These are phyloP conservation scores for Apodemia zela DNA, from an alignment of 2,888 invertebrate genomes.

Conservation along the genomic window DNA sequence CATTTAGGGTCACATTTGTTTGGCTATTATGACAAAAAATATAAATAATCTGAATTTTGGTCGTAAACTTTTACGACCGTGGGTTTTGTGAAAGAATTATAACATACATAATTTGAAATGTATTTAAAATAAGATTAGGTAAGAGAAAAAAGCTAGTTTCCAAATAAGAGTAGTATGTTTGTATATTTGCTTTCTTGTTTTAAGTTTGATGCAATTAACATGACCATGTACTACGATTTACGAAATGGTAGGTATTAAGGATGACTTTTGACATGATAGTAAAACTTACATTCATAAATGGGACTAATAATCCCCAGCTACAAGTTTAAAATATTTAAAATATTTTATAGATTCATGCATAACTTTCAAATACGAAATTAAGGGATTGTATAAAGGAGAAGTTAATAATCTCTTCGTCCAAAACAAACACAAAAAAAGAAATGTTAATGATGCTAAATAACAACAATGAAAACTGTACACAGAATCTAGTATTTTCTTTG, in stretches of 20 bases:
- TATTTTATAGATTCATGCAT: too few relatives aligned
- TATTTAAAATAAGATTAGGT: conserved; percentile 2
- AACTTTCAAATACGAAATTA: too few relatives aligned
- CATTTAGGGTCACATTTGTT: conserved; percentile 8
- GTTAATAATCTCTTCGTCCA: too few relatives aligned
- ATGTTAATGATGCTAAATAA: background rate
- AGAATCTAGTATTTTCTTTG: conserved; percentile 23
- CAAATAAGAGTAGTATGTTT: background rate
- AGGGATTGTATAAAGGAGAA: too few relatives aligned
- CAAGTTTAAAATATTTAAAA: too few relatives aligned
- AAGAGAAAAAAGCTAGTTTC: background rate
- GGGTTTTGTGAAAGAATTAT: background rate
- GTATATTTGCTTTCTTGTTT: background rate
- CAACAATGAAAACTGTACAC: conserved; percentile 22
- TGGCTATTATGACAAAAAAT: conserved; percentile 3
- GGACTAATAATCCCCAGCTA: too few relatives aligned
- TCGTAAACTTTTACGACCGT: conserved; percentile 13
- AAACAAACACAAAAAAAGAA: background rate
- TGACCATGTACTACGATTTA: too few relatives aligned
- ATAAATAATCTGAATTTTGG: conserved; percentile 8
- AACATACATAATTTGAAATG: background rate
- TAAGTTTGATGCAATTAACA: background rate
- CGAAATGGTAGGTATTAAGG: too few relatives aligned
- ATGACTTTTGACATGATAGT: too few relatives aligned
- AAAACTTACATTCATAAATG: too few relatives aligned